These are phyloP conservation scores for Corythaeola cristata DNA, from an alignment of 2,113 vertebrate species.

Conservation along the genomic window DNA sequence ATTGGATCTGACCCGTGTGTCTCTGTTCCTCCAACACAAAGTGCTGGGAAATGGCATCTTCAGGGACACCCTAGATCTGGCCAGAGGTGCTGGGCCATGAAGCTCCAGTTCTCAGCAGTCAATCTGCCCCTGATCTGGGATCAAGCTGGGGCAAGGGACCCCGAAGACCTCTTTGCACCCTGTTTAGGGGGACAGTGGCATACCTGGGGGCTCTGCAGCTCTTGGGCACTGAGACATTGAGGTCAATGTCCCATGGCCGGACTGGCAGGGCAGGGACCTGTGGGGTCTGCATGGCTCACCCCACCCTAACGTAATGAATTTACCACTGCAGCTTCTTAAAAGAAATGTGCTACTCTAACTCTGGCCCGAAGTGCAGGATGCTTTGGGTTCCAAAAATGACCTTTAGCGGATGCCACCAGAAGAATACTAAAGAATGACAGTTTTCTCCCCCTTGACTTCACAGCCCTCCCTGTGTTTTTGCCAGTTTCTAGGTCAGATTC, in stretches of 20 bases:
- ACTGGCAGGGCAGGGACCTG: neutral
- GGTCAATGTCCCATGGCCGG: neutral
- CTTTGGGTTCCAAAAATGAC: neutral
- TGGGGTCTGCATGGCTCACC: neutral
- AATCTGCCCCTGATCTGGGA: no score
- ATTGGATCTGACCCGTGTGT: accelerated
- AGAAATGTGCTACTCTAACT: neutral
- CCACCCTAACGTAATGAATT: neutral
- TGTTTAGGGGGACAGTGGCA: no score
- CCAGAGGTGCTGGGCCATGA: neutral
- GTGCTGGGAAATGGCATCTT: neutral
- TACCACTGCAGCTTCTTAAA: neutral
- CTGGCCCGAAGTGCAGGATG: neutral
- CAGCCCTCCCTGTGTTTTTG: neutral
- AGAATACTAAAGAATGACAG: neutral
- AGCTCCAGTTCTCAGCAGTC: neutral
- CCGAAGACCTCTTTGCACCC: neutral
- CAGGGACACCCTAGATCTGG: neutral
- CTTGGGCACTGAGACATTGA: accelerated
- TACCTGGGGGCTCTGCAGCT: neutral
- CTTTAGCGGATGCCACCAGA: neutral
- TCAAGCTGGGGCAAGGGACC: neutral
- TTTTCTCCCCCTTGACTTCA: neutral
- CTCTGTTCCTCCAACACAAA: neutral
- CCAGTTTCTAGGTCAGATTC: constrained; percentile 31